Base-by-base conservation (phyloP, 2,888 invertebrate genomes). In the Lysandra bellargus region DNA sequence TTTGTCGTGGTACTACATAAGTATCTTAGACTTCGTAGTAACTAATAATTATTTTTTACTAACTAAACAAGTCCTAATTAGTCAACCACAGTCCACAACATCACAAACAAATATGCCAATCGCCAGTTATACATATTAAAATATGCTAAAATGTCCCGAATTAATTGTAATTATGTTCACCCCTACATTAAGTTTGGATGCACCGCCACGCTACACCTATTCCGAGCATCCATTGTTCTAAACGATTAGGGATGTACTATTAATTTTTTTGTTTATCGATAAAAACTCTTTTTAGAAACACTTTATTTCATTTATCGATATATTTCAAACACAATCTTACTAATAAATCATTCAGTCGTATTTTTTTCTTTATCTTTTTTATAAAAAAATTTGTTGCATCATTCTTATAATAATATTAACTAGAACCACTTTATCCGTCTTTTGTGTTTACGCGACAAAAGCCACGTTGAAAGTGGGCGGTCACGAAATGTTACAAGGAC, bases 171-270 rank as follows among this genome's bases (percentile, higher is more conserved):
- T 79, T 80, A 85, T 91, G 88, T 91, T 84, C 83, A 82, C 83
- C 79, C 80, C 79, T 75, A 76, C 85, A 84, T 86, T 83, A 90
- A 90, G 89, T 91, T 91, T 85, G 90, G 91, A 91, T 90, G 90
- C 88, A 85, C 89, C 83, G 82, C 86, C 82, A 91, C 88, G 89
- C 88, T 90, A 88, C 88, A 87, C 85, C 87, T 89, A 88, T 85
- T 89, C 87, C 86, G 88, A 91, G 89, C 87, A 85, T 85, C 92
- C 84, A 92, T 93, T 94, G 93, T 93, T 92, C 87, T 88, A 82
- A 81, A 61, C 79, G 77, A 69, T 64, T 86, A 91, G 90, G 86
- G 91, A 85, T 85, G 90, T 80, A 61, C 40, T 40, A 78, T 53
- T 74, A 49, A 57, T 23, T 64, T 1, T 14, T 60, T 78, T 61